phyloP scores from a whole-genome alignment of 2,113 vertebrate genomes.

The Dicrurus megarhynchus region DNA sequence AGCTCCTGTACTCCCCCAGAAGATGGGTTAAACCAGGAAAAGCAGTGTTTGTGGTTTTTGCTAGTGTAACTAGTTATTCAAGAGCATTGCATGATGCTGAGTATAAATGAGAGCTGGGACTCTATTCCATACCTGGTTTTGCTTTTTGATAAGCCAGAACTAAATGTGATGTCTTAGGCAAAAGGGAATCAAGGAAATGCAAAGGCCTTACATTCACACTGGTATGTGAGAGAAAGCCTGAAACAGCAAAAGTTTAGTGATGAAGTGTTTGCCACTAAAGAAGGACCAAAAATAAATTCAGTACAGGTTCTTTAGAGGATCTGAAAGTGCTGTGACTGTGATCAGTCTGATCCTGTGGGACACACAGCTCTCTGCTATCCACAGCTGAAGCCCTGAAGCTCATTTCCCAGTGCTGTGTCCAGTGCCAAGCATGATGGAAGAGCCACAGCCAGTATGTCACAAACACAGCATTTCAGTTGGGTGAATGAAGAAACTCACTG shows the following conservation, averaged over 20 bases:
- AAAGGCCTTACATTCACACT: background rate
- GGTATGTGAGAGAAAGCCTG: background rate
- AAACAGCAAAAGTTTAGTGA: background rate
- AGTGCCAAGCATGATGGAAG: background rate
- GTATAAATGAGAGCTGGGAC: background rate
- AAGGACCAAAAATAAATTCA: background rate
- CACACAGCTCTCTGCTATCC: background rate
- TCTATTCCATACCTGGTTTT: background rate
- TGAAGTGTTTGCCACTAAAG: background rate
- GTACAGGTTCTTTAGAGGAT: background rate
- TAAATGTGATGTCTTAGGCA: background rate
- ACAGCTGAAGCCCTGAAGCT: background rate
- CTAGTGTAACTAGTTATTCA: background rate
- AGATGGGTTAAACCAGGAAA: background rate
- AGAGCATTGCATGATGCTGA: background rate
- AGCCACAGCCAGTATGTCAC: accelerated
- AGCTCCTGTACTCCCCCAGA: background rate
- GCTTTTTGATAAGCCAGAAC: background rate
- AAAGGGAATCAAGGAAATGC: background rate
- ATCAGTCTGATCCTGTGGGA: background rate
- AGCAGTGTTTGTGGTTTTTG: background rate
- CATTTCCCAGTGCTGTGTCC: background rate
- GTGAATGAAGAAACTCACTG: background rate
- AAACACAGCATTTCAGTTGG: accelerated
- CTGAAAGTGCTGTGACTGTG: background rate